Evolutionary conservation across 2,113 vertebrate genomes (phyloP), one percentile per base, ranked within the genome.

Genomic region (Sebastes fasciatus): DNA sequence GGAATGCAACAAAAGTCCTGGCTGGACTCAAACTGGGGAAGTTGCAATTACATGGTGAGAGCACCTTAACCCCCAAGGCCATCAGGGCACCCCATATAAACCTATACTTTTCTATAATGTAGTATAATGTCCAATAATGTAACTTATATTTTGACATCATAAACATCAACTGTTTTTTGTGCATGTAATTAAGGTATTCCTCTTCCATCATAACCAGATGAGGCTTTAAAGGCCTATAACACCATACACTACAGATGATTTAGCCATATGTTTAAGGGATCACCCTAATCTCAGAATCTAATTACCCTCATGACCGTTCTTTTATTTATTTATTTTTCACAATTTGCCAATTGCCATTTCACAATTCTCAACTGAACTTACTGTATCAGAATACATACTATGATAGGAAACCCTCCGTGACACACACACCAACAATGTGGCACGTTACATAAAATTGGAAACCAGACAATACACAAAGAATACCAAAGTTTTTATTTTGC

Each of bases 401-500:
- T 34, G 46, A 72, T 6, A 64, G 48, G 19, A 76, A 64, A 64
- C 19, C 40, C n/a, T 14, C 8, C 5, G 4, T 16, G n/a, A 14
- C 2, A 55, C 49, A n/a, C n/a, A 55, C 40, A 14, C 6, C 4
- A 71, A 49, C 21, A 60, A 43, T 23, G 21, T 23, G 43, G n/a
- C 14, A 49, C 1, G 1, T 7, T 3, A 34, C 8, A 58, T 42
- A 8, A 34, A 66, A 60, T 0, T 26, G 14, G 1, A 43, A 73
- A 79, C 23, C 14, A 79, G 40, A 51, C 42, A 21, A 10, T 5
- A 72, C 21, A 54, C 46, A 45, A 73, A 82, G 62, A 68, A 86
- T 88, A 82, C 72, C 74, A 87, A 89, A 86, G 76, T 83, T 66
- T 92, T 93, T 90, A 89, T 91, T 91, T 71, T 82, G 26, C 84